Evolutionary conservation across 2,888 invertebrate genomes (phyloP).

Genomic region (Tanypteryx hageni): DNA sequence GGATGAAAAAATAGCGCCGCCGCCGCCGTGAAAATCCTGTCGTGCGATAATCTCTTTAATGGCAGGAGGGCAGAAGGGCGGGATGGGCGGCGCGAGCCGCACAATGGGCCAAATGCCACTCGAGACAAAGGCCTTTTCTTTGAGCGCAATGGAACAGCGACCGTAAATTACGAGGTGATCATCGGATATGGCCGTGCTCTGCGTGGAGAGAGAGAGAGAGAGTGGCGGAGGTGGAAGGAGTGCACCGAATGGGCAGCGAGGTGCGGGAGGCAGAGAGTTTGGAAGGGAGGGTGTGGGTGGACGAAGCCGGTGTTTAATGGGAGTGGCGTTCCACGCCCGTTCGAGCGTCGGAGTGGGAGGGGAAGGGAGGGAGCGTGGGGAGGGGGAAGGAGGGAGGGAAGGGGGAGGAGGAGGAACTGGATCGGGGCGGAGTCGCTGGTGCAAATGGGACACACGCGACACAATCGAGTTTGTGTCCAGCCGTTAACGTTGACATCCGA

Average conservation of each 20-base stretch:
- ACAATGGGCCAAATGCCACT: constrained; percentile 71
- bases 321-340: constrained; percentile 26
- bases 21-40: constrained; percentile 45
- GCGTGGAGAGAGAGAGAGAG: not conserved
- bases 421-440: constrained; percentile 68
- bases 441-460: constrained; percentile 68
- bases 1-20: constrained; percentile 62
- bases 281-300: constrained; percentile 75
- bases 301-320: constrained; percentile 69
- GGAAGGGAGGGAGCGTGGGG: constrained; percentile 58
- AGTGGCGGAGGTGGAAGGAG: constrained; percentile 65
- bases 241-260: constrained; percentile 70
- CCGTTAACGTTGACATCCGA: constrained; percentile 54
- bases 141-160: constrained; percentile 67
- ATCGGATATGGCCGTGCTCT: constrained; percentile 51
- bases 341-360: constrained; percentile 17
- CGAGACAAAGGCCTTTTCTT: constrained; percentile 70
- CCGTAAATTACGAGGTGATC: constrained; percentile 68
- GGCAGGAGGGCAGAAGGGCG: constrained; percentile 34
- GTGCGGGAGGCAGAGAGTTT: constrained; percentile 69
- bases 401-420: constrained; percentile 73
- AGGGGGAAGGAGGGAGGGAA: constrained; percentile 67
- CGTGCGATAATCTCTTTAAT: constrained; percentile 72
- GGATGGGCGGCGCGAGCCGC: constrained; percentile 60
- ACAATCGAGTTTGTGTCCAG: constrained; percentile 60